phyloP scores from a whole-genome alignment of 2,888 invertebrate genomes.

The Metalampra italica region DNA sequence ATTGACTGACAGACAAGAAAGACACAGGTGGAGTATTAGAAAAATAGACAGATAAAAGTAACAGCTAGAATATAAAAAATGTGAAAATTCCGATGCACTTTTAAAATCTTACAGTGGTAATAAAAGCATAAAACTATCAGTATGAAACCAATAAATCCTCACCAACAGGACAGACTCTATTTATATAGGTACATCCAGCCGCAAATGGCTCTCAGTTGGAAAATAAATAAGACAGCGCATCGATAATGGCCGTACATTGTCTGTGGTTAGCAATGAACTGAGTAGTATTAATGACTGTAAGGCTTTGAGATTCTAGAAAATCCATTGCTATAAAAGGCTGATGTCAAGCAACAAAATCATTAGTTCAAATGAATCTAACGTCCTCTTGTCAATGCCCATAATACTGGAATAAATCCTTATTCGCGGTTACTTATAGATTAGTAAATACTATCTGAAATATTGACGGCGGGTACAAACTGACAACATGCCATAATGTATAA shows the following conservation, averaged over 20 bases:
- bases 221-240: constrained; percentile 46
- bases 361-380: no score
- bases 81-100: no score
- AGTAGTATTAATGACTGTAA: not conserved
- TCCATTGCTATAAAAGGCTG: not conserved
- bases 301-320: not conserved
- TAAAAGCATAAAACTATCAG: not conserved
- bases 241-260: constrained; percentile 10
- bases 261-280: constrained; percentile 23
- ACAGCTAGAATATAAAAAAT: no score
- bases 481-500: no score
- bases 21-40: no score
- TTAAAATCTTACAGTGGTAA: not conserved
- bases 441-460: no score
- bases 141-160: not conserved
- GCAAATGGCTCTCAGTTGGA: constrained; percentile 46
- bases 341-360: not conserved
- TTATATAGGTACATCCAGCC: constrained; percentile 34
- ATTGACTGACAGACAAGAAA: no score
- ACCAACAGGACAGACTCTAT: constrained; percentile 28
- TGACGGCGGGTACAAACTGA: no score
- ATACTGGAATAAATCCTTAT: no score
- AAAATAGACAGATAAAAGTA: no score
- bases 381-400: no score
- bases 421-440: no score